phyloP scores from a whole-genome alignment of 2,888 invertebrate species.

The Rugalucina vietnamica region DNA sequence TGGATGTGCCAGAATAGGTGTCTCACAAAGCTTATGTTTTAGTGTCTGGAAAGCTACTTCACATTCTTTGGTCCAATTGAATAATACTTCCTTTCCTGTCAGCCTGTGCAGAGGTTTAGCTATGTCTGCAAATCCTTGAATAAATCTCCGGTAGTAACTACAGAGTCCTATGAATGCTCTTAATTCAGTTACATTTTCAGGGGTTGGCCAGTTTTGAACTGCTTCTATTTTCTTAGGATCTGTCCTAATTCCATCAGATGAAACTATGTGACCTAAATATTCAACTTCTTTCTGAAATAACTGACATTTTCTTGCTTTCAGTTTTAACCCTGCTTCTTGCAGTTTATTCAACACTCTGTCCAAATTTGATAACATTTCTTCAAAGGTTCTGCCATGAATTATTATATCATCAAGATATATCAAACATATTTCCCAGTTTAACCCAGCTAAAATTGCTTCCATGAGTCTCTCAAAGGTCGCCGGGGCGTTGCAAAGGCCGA shows the following conservation, averaged over 20 bases:
- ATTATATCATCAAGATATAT: conserved; percentile 46
- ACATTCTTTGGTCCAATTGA: neutral
- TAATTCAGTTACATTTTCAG: neutral
- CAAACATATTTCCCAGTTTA: conserved; percentile 42
- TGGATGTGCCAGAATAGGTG: conserved; percentile 27
- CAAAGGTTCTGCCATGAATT: conserved; percentile 31
- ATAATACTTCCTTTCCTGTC: neutral
- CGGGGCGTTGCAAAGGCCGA: conserved; percentile 4
- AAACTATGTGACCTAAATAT: neutral
- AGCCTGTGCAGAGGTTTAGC: conserved; percentile 1
- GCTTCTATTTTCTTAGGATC: conserved; percentile 7
- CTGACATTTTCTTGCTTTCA: neutral
- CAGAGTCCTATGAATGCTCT: neutral
- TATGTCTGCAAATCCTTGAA: neutral
- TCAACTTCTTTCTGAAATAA: conserved; percentile 4
- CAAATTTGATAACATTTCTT: conserved; percentile 26
- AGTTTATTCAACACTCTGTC: conserved; percentile 2
- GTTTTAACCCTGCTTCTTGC: neutral
- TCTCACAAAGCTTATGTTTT: neutral
- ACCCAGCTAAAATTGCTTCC: conserved; percentile 39
- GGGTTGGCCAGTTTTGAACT: neutral
- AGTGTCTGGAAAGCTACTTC: neutral
- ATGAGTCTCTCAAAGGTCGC: conserved; percentile 52
- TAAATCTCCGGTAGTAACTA: neutral
- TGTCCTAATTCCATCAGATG: neutral